These are phyloP conservation scores for Hystrix cristata DNA, from an alignment of 2,113 vertebrate genomes.

Conservation along the genomic window DNA sequence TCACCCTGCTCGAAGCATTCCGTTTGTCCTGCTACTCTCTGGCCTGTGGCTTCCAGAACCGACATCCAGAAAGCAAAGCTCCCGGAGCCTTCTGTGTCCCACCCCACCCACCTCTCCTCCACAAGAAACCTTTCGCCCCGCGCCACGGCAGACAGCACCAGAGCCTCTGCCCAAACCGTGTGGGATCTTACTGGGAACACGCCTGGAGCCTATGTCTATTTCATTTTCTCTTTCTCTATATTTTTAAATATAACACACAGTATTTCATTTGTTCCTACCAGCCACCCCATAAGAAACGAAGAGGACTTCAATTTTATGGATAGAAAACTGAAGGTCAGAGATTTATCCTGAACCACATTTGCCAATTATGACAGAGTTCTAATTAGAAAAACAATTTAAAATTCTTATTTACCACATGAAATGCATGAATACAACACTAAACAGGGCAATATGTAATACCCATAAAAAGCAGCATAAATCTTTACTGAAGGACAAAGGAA, in stretches of 20 bases:
- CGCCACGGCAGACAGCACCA: neutral
- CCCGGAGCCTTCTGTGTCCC: neutral
- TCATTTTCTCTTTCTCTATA: neutral
- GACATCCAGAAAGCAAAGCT: neutral
- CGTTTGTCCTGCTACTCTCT: neutral
- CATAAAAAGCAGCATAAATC: neutral
- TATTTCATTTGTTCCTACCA: neutral
- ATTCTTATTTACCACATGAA: neutral
- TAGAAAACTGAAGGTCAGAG: neutral
- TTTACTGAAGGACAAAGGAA: constrained; percentile 21
- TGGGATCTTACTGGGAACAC: neutral
- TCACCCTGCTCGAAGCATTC: neutral
- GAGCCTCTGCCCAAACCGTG: neutral
- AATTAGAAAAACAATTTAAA: constrained; percentile 1
- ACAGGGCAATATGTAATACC: neutral
- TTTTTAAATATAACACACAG: neutral
- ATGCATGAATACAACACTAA: constrained; percentile 10
- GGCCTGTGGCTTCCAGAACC: neutral
- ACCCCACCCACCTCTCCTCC: neutral
- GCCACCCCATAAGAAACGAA: neutral
- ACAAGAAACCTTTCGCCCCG: neutral
- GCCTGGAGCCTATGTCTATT: neutral
- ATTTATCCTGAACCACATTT: neutral
- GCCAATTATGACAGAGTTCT: neutral
- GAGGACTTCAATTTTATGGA: neutral